phyloP scores from a whole-genome alignment of 1,140 invertebrate species.

The Neodiprion virginianus region DNA sequence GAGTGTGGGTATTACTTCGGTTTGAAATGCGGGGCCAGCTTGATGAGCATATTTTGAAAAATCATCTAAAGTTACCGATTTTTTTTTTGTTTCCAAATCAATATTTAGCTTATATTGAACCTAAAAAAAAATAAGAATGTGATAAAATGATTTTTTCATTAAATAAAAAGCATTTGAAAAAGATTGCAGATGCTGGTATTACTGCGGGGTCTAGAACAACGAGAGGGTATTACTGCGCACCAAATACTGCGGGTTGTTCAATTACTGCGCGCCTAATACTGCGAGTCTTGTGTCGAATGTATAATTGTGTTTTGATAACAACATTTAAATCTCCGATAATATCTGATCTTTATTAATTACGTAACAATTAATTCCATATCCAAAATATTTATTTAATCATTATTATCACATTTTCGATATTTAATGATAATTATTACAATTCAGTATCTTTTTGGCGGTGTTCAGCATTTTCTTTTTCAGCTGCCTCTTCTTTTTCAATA shows the following conservation, averaged over 20 bases:
- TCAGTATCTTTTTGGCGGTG: neutral
- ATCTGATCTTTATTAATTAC: neutral
- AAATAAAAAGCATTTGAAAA: neutral
- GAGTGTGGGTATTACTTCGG: no score
- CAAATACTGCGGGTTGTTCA: neutral
- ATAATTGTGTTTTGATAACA: neutral
- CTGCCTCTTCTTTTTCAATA: neutral
- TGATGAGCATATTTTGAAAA: neutral
- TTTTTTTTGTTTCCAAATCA: neutral
- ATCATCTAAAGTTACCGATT: neutral
- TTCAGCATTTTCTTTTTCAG: neutral
- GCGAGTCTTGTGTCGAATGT: neutral
- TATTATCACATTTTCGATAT: neutral
- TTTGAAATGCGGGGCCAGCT: neutral
- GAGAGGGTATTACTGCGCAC: conserved; percentile 1
- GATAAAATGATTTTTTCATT: neutral
- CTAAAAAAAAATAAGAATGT: neutral
- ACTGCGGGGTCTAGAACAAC: neutral
- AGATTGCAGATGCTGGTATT: neutral
- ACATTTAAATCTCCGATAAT: neutral
- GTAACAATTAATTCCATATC: neutral
- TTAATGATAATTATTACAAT: neutral
- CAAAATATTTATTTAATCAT: neutral
- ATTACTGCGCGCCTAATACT: neutral
- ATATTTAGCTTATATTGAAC: neutral